phyloP scores from a whole-genome alignment of 2,888 invertebrate genomes.

The Drosophila quinaria region DNA sequence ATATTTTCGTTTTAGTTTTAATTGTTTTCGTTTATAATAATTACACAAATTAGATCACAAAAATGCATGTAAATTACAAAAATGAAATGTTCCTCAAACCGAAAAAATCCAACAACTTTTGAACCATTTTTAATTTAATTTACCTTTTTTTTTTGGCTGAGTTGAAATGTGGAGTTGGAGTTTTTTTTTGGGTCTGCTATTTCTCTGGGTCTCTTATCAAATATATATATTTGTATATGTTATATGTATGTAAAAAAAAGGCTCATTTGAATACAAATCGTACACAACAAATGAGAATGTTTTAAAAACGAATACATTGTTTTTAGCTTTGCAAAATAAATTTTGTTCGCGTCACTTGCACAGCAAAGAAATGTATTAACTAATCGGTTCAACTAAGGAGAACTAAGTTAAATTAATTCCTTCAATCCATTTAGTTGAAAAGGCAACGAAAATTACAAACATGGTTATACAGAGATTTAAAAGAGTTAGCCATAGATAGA shows the following conservation, averaged over 20 bases:
- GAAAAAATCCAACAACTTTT: conserved; percentile 38
- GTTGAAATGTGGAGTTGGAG: conserved; percentile 37
- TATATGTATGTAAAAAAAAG: conserved; percentile 28
- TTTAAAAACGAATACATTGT: conserved; percentile 46
- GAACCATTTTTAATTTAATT: conserved; percentile 29
- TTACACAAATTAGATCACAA: conserved; percentile 84
- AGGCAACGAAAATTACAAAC: conserved; percentile 42
- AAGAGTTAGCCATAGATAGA: conserved; percentile 35
- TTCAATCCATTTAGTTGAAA: conserved; percentile 39
- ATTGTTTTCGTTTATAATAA: conserved; percentile 75
- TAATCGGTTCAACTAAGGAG: conserved; percentile 35
- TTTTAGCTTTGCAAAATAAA: conserved; percentile 34
- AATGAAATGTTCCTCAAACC: conserved; percentile 67
- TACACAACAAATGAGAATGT: conserved; percentile 10
- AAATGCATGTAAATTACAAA: conserved; percentile 83
- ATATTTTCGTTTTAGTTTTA: conserved; percentile 60
- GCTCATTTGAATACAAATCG: conserved; percentile 37
- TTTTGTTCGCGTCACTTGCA: conserved; percentile 67
- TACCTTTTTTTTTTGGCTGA: conserved; percentile 29
- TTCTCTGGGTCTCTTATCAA: conserved; percentile 34
- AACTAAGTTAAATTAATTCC: conserved; percentile 38
- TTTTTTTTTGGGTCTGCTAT: conserved; percentile 20
- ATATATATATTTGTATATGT: conserved; percentile 33
- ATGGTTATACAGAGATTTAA: conserved; percentile 31
- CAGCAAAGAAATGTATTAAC: conserved; percentile 38